Base-by-base conservation (phyloP, 2,888 invertebrate genomes). In the Aleiodes leptofemur region DNA sequence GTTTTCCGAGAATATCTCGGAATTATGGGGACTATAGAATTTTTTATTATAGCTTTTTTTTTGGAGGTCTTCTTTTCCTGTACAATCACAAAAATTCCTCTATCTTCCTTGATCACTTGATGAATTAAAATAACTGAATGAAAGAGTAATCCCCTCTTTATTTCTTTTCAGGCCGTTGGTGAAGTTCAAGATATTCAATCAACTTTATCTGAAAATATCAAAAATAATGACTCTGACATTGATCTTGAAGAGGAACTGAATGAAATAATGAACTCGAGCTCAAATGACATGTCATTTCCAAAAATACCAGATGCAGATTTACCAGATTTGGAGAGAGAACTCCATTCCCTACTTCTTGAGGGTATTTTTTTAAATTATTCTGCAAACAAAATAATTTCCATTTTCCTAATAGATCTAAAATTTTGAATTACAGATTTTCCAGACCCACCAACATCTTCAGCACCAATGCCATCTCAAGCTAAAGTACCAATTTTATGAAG, bases 231-330 rank as follows among this genome's bases (percentile, higher is more conserved):
- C 4, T 92, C 93, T 76, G 92, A 93, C 31, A 87, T 91, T 0
- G 95, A 95, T 59, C 86, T 94, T 14, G 96, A 96, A 84, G 90
- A 92, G 7, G 95, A 95, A 86, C 86, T 95, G 56, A 91, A 90
- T 38, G 93, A 94, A 43, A 84, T 95, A 38, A 85, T 95, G 66
- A 71, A 78, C n/a, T 59, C 59, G 50, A 38, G 55, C 38, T 53
- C 72, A 9, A 38, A 71, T 2, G 68, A 69, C 38, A 68, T 69
- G 38, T 29, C 69, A 3, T 76, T 76, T 55, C 74, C 77, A 48
- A 16, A n/a, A 59, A 74, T 81, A 9, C 79, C 81, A 38, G 78
- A 76, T 71, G 61, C 80, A 6, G 79, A 82, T 38, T 77, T 84
- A 56, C 84, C 85, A n/a, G 80, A 86, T 73, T 80, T 86, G 23